Conservation (phyloP, 37 sponge, comb jelly and placozoan species). For the Oscarella lobularis region DNA sequence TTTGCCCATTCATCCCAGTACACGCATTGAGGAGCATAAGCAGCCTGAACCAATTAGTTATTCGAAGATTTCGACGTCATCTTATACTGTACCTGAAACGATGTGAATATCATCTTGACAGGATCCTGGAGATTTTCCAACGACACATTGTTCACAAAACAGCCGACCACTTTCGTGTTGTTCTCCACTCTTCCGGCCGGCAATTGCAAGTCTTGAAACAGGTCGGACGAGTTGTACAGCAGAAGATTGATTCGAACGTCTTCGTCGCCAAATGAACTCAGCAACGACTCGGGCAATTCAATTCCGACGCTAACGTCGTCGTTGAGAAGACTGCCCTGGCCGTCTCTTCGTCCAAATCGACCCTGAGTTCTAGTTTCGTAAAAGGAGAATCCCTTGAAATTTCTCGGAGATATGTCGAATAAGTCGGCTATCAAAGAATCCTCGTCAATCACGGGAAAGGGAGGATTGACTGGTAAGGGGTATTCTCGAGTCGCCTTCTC, state of each 20-base stretch:
- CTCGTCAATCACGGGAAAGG: no score
- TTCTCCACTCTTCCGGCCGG: slow-evolving; percentile 2
- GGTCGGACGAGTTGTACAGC: not conserved
- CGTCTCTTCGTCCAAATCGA: no score
- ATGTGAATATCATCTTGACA: not conserved
- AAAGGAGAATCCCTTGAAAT: no score
- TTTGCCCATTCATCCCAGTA: not conserved
- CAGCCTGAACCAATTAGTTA: not conserved
- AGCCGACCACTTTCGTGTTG: not conserved
- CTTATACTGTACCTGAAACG: not conserved
- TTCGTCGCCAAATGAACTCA: no score
- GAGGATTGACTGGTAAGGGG: no score
- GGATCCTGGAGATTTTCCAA: not conserved
- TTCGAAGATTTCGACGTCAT: not conserved
- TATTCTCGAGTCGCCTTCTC: no score
- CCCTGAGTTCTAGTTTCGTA: no score
- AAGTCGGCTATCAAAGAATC: no score
- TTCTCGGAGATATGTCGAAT: no score
- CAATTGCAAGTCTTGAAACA: no score
- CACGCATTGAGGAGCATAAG: not conserved
- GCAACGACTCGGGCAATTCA: not conserved
- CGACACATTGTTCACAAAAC: not conserved
- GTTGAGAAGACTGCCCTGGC: no score
- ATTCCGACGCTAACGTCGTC: not conserved
- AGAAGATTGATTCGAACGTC: not conserved